These are phyloP conservation scores for Pantala flavescens DNA, from an alignment of 1,140 invertebrate genomes.

Conservation along the genomic window DNA sequence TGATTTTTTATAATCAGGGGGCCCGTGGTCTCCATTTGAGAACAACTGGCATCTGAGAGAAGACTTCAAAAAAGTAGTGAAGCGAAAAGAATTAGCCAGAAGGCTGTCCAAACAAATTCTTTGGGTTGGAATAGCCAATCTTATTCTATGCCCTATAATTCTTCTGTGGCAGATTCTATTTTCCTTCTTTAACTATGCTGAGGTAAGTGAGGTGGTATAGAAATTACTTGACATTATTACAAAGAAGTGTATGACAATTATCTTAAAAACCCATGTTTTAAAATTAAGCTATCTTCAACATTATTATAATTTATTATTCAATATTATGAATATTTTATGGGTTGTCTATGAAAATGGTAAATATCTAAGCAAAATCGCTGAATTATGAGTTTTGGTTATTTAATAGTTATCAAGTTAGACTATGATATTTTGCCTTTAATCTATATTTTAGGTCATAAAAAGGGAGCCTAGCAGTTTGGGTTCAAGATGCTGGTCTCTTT, in stretches of 20 bases:
- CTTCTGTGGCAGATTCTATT: slow-evolving; percentile 92
- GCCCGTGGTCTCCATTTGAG: slow-evolving; percentile 90
- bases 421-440: no score
- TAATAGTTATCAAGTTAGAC: no score
- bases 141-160: slow-evolving; percentile 77
- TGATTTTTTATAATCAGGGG: slow-evolving; percentile 38
- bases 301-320: no score
- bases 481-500: slow-evolving; percentile 80
- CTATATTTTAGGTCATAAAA: slow-evolving; percentile 63
- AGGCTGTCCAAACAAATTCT: slow-evolving; percentile 66
- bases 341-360: no score
- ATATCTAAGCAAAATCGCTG: no score
- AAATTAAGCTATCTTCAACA: no score
- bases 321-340: no score
- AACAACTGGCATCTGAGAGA: slow-evolving; percentile 91
- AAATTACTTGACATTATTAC: no score
- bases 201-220: no score
- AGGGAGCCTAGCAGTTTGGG: slow-evolving; percentile 83
- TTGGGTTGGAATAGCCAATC: slow-evolving; percentile 70
- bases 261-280: no score
- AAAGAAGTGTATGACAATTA: no score
- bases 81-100: slow-evolving; percentile 67
- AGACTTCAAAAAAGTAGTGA: slow-evolving; percentile 77
- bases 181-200: slow-evolving; percentile 89
- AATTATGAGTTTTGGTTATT: no score